Evolutionary conservation across 2,797 vertebrate species (phyloP).

Genomic region (Alcedo quadribrachys): DNA sequence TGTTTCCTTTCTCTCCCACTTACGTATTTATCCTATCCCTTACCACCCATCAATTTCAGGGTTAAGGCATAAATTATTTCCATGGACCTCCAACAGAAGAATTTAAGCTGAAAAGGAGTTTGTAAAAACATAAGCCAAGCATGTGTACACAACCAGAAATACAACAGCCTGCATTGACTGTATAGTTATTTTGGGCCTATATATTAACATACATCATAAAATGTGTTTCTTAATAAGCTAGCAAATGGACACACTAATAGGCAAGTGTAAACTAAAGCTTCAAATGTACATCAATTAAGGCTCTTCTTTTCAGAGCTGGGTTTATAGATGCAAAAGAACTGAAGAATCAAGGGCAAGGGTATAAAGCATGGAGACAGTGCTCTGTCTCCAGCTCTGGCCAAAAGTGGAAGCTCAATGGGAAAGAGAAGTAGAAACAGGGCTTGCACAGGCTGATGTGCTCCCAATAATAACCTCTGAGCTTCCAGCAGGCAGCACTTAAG

Average conservation of each 20-base stretch:
- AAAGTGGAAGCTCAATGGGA: neutral
- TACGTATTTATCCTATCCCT: conserved; percentile 40
- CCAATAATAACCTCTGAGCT: conserved; percentile 30
- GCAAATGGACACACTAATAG: neutral
- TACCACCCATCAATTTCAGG: conserved; percentile 41
- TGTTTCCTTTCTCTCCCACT: conserved; percentile 53
- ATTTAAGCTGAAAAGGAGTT: neutral
- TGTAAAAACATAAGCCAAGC: neutral
- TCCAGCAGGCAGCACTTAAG: conserved; percentile 34
- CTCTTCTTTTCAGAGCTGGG: neutral
- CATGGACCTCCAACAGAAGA: neutral
- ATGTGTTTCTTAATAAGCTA: neutral
- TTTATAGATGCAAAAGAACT: neutral
- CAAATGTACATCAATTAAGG: neutral
- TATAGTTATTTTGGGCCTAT: neutral
- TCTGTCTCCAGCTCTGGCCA: neutral
- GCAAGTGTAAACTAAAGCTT: neutral
- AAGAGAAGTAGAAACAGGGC: neutral
- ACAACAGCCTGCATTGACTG: neutral
- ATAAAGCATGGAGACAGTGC: neutral
- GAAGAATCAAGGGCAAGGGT: neutral
- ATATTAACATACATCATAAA: neutral
- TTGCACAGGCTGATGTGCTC: neutral
- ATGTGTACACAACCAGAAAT: neutral
- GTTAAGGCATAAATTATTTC: conserved; percentile 56